A percentile compares a stretch with the other conserved stretches of the same genome.
Conservation (phyloP, 2,888 invertebrate species). For the Augiades crinisus region DNA sequence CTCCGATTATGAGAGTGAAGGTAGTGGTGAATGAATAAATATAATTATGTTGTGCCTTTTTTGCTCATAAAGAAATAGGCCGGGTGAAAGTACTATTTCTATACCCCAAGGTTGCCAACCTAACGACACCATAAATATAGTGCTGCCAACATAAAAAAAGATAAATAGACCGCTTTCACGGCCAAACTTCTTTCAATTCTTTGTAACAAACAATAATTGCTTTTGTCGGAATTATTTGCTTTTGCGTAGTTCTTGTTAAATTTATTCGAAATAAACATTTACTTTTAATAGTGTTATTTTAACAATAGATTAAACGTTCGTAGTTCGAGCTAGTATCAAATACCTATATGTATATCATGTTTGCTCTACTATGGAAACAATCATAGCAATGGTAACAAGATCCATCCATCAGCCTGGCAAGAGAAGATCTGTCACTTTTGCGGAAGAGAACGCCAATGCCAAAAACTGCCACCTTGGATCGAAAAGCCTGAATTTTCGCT, state of each 20-base stretch:
- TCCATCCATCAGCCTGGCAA: too few relatives aligned
- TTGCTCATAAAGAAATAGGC: background rate
- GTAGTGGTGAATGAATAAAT: too few relatives aligned
- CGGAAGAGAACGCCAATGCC: too few relatives aligned
- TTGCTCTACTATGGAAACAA: too few relatives aligned
- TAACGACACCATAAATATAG: conserved; percentile 14
- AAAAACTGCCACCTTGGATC: too few relatives aligned
- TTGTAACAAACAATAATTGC: conserved; percentile 6
- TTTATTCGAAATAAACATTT: background rate
- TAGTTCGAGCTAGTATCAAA: too few relatives aligned
- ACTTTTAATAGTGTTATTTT: too few relatives aligned
- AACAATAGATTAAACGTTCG: too few relatives aligned
- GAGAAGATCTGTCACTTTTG: too few relatives aligned
- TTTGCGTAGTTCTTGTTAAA: background rate
- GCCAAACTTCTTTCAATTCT: conserved; percentile 9
- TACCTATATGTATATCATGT: too few relatives aligned
- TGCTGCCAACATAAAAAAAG: conserved; percentile 24
- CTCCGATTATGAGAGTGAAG: background rate
- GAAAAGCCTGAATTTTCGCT: too few relatives aligned
- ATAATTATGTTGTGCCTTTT: background rate
- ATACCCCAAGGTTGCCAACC: conserved; percentile 13
- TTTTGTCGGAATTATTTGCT: background rate
- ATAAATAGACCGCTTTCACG: conserved; percentile 15
- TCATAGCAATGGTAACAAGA: too few relatives aligned
- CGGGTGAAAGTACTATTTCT: conserved; percentile 4